These are phyloP conservation scores for Amazona ochrocephala DNA, from an alignment of 2,797 vertebrate genomes.

Conservation along the genomic window DNA sequence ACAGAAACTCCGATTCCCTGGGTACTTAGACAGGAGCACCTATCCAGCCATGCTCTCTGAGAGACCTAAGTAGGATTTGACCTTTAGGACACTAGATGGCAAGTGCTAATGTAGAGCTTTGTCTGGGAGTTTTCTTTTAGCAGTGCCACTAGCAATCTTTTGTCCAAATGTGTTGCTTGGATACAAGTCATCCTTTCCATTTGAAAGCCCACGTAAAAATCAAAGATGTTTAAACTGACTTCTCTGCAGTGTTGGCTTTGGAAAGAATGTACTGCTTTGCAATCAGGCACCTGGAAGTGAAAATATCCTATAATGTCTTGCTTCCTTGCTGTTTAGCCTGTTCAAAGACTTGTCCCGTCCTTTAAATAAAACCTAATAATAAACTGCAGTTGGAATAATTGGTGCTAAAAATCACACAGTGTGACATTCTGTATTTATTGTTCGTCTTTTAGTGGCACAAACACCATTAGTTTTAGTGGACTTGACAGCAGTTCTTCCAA, in stretches of 20 bases:
- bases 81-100: neutral
- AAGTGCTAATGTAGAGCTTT: neutral
- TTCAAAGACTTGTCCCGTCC: neutral
- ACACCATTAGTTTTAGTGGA: neutral
- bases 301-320: neutral
- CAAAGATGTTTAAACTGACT: neutral
- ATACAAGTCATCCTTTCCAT: neutral
- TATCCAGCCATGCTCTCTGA: neutral
- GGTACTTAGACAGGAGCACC: neutral
- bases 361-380: constrained; percentile 7
- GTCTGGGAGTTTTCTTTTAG: neutral
- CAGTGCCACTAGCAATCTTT: neutral
- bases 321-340: neutral
- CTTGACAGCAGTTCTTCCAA: neutral
- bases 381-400: neutral
- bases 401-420: neutral
- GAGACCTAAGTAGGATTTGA: neutral
- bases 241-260: neutral
- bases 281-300: neutral
- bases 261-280: neutral
- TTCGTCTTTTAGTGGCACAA: neutral
- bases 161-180: constrained; percentile 3
- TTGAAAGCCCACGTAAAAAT: neutral
- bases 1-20: neutral
- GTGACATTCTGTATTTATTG: neutral